Conservation (phyloP, 2,797 vertebrate genomes). For the Arnoldichthys spilopterus region DNA sequence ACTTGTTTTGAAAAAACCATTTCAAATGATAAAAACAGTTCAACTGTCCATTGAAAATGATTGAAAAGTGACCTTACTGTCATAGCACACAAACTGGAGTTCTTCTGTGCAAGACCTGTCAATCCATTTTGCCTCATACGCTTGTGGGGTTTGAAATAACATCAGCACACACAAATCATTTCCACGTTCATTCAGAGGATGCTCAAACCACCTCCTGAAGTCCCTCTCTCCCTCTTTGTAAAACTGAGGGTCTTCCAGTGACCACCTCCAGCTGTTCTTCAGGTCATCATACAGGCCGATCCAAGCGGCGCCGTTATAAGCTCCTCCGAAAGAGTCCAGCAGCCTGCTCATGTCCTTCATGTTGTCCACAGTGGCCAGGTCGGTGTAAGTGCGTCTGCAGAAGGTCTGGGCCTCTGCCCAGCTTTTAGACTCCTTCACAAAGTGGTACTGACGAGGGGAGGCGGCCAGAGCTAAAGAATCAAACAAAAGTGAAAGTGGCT, state of each 20-base stretch:
- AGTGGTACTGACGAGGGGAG: conserved; percentile 5
- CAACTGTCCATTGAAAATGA: neutral
- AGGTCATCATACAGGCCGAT: conserved; percentile 44
- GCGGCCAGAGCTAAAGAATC: neutral
- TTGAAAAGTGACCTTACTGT: conserved; percentile 25
- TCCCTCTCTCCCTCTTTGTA: conserved; percentile 44
- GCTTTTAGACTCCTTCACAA: conserved; percentile 8
- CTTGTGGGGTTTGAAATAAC: neutral
- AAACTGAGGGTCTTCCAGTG: conserved; percentile 33
- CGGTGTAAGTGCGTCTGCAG: conserved; percentile 42
- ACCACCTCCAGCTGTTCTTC: conserved; percentile 42
- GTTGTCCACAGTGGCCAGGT: conserved; percentile 47
- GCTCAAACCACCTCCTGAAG: conserved; percentile 32
- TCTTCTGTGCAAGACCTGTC: neutral
- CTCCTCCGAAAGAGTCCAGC: neutral
- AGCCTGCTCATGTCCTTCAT: conserved; percentile 37
- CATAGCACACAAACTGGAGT: conserved; percentile 28
- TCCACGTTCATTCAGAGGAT: neutral
- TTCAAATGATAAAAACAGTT: too few species aligned
- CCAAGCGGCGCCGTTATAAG: conserved; percentile 31
- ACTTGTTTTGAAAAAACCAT: neutral
- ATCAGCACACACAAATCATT: conserved; percentile 32
- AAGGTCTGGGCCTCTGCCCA: conserved; percentile 40
- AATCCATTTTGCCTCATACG: conserved; percentile 1
- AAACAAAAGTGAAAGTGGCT: neutral